Base-by-base conservation (phyloP, 2,113 vertebrate genomes). In the Vulpes lagopus region DNA sequence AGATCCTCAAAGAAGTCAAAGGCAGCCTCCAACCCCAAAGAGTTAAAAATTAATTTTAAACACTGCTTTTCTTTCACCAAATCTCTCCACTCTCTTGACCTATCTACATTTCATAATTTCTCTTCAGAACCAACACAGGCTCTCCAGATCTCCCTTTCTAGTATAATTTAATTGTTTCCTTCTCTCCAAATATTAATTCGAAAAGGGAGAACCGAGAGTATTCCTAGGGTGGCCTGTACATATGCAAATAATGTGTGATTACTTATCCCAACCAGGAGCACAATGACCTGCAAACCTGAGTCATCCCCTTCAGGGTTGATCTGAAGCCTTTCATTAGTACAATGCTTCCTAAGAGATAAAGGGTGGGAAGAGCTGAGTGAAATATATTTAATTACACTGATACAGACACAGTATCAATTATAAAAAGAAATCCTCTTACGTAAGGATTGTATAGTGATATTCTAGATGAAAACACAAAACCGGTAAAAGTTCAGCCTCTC, bases 181-280 rank as follows among this genome's bases (percentile, higher is more conserved):
- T 89, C 62, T 92, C 92, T 94, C 78, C 64, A 97, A 95, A 88
- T 93, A 85, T 91, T 87, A 94, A 81, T 85, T 74, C 88, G 74
- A 97, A 91, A 49, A 38, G 7, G 35, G 32, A 94, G 64, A 96
- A 95, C 59, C 8, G 38, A 38, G 65, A 85, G 51, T 80, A 85
- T 97, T 97, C 81, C 95, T 91, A 16, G 74, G 90, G 32, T 60
- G 64, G 65, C 76, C 55, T 93, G 89, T 86, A 91, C 11, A 53
- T 85, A 97, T 82, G 91, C 91, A 97, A 89, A 94, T 57, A 85
- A 30, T 9, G 19, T 32, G 5, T 65, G 64, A 89, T 73, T 91
- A 89, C 14, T 90, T 86, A 89, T 35, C 76, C 67, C 57, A 76
- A 27, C 49, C 38, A 81, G 88, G 60, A 49, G 10, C 69, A 93